Conservation (phyloP, 2,113 vertebrate genomes). For the Xyliphius kryptos region DNA sequence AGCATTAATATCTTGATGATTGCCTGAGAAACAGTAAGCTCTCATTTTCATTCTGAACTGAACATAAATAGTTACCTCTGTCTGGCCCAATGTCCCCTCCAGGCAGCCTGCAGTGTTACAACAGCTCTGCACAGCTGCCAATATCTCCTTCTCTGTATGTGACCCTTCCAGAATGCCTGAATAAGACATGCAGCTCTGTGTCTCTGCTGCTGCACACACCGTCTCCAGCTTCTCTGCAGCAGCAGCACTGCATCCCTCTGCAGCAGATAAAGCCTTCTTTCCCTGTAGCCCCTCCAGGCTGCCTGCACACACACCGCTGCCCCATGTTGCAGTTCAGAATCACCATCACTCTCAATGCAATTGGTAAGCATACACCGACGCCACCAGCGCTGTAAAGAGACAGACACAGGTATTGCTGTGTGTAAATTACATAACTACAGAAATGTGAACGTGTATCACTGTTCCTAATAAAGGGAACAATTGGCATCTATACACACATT, state of each 20-base stretch:
- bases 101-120: slow-evolving; percentile 68
- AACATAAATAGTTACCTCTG: slow-evolving; percentile 69
- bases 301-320: slow-evolving; percentile 77
- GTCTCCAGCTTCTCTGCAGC: slow-evolving; percentile 79
- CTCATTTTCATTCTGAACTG: neutral
- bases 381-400: slow-evolving; percentile 75
- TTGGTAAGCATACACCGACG: slow-evolving; percentile 58
- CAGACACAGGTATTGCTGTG: too few relatives aligned
- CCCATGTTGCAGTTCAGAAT: slow-evolving; percentile 47
- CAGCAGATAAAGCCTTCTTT: slow-evolving; percentile 66
- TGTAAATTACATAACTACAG: too few relatives aligned
- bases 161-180: slow-evolving; percentile 80
- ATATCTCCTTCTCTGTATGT: slow-evolving; percentile 58
- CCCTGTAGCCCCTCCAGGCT: slow-evolving; percentile 76
- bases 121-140: slow-evolving; percentile 52
- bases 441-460: too few relatives aligned
- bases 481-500: too few relatives aligned
- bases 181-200: slow-evolving; percentile 69
- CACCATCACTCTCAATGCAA: slow-evolving; percentile 32
- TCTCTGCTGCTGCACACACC: slow-evolving; percentile 46
- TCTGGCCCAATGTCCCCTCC: slow-evolving; percentile 72
- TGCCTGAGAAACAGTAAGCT: too few relatives aligned
- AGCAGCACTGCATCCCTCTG: slow-evolving; percentile 69
- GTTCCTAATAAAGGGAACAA: too few relatives aligned
- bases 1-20: too few relatives aligned